Evolutionary conservation across 1,140 invertebrate species (phyloP).

Genomic region (Leptinotarsa lineolata): DNA sequence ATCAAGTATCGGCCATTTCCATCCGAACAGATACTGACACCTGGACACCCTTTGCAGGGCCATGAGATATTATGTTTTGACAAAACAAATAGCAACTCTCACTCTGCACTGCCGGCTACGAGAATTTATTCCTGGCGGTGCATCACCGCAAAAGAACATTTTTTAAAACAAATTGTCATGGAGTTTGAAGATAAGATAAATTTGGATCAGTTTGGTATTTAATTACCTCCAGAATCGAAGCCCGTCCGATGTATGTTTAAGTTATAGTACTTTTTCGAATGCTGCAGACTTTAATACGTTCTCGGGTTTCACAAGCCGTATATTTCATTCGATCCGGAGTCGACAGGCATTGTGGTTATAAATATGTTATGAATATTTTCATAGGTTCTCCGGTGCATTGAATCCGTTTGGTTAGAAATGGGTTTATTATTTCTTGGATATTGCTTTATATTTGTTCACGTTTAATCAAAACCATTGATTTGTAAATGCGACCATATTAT

Average conservation of each 20-base stretch:
- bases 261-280: neutral
- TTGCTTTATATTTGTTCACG: no score
- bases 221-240: neutral
- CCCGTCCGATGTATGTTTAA: neutral
- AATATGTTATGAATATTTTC: conserved; percentile 4
- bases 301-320: neutral
- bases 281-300: neutral
- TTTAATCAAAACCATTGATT: no score
- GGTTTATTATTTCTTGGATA: neutral
- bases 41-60: no score
- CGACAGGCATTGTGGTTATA: neutral
- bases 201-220: neutral
- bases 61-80: no score
- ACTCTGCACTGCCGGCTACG: no score
- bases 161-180: neutral
- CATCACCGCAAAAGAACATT: no score
- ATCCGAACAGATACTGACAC: no score
- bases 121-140: no score
- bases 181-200: neutral
- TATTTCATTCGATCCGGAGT: neutral
- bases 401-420: neutral
- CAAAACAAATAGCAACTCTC: no score
- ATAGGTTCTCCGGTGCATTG: neutral
- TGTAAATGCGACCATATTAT: no score
- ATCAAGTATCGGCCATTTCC: no score